Conservation (phyloP, 2,797 vertebrate genomes). For the Notolepis coatsorum region DNA sequence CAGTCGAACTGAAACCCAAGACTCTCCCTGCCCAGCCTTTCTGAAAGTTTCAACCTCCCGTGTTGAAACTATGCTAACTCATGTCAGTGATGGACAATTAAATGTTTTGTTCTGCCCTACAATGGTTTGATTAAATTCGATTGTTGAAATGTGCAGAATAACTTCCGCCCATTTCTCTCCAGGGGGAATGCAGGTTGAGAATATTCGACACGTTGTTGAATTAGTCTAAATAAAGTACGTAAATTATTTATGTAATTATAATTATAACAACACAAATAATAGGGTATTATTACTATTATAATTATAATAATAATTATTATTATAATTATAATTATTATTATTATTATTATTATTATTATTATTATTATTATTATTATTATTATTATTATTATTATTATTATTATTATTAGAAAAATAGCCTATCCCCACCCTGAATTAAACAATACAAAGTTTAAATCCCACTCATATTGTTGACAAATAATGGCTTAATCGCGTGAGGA, state of each 20-base stretch:
- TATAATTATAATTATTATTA: background rate
- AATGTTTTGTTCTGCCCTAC: too few species aligned
- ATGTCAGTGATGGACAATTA: constrained; percentile 9
- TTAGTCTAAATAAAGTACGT: too few species aligned
- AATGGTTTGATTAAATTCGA: too few species aligned
- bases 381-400: background rate
- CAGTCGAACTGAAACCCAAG: constrained; percentile 56
- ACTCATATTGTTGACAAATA: background rate
- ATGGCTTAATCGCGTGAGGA: too few species aligned
- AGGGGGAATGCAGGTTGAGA: too few species aligned
- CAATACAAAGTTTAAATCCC: background rate
- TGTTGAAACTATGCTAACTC: background rate
- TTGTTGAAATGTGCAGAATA: too few species aligned
- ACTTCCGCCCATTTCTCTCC: too few species aligned
- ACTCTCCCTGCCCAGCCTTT: constrained; percentile 23
- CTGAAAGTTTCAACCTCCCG: constrained; percentile 8
- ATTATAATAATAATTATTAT: background rate
- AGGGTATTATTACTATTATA: background rate
- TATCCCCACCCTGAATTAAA: background rate
- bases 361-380: background rate
- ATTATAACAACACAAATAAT: background rate
- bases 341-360: background rate
- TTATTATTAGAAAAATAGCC: background rate
- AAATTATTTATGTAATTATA: background rate
- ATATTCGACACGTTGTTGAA: too few species aligned